Base-by-base conservation (phyloP, 2,888 invertebrate genomes). In the Drosophila trichaetosa region DNA sequence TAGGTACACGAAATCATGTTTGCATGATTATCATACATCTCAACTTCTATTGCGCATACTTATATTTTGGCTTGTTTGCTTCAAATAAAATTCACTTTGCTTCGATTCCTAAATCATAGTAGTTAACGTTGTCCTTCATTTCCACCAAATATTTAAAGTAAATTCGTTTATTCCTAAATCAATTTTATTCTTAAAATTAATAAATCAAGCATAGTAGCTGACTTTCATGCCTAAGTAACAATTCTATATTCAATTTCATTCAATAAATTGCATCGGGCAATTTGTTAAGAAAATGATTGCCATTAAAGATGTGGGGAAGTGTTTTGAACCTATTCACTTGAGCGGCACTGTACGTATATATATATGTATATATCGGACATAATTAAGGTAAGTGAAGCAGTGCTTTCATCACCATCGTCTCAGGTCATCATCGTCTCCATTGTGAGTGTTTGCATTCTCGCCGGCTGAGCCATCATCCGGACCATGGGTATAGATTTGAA, bases 401-500 rank as follows among this genome's bases (percentile, higher is more conserved):
- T 13, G 62, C 42, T 48, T 38, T 61, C 36, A 29, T 40, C 16
- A 31, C 38, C 48, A 21, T 33, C 21, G 31, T 49, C 38, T 16
- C 46, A 31, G 46, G 21, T 59, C 27, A 29, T 51, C 57, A 31
- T 57, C 27, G n/a, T 29, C 16, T 54, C 24, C 36, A 36, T 18
- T 24, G 24, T 57, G 24, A 51, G 54, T 24, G 21, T 36, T n/a
- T 52, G 21, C 21, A 16, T 24, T 46, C 46, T 46, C 46, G 46
- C 46, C 46, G 24, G 21, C 46, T 16, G 24, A 46, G 16, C 46
- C 21, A 27, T 40, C 27, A 13, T 36, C 24, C 18, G 60, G 63
- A 49, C 63, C 65, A 33, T 81, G 69, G 68, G 64, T 78, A 31
- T 67, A 76, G 62, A 85, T 66, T 51, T 85, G 72, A 66, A 87